phyloP scores from a whole-genome alignment of 64 coral and sea anemone species.

The Orbicella faveolata region DNA sequence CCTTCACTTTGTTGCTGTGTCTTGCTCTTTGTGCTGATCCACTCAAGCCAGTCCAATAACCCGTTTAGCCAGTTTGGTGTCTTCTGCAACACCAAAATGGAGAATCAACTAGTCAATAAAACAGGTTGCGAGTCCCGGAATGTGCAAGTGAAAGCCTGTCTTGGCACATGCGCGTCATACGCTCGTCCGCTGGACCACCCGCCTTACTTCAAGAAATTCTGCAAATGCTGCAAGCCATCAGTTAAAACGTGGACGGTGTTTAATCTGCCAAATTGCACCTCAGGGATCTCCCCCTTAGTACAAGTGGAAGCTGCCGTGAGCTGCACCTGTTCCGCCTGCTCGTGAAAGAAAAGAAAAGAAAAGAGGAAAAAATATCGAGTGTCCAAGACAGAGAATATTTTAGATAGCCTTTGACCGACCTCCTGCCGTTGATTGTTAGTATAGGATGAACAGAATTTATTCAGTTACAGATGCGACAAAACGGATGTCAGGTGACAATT shows the following conservation, averaged over 20 bases:
- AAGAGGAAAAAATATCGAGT: no score
- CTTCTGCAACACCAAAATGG: conserved; percentile 62
- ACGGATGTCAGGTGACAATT: no score
- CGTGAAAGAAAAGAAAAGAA: neutral
- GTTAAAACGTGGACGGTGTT: conserved; percentile 21
- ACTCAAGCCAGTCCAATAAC: conserved; percentile 22
- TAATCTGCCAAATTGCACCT: conserved; percentile 32
- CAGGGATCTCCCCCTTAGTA: conserved; percentile 29
- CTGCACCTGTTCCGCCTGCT: conserved; percentile 34
- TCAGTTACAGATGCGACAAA: no score
- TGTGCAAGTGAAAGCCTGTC: conserved; percentile 46
- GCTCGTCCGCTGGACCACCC: conserved; percentile 26
- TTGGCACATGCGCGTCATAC: conserved; percentile 67
- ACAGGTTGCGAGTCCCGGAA: conserved; percentile 49
- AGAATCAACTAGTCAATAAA: neutral
- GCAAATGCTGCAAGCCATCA: conserved; percentile 64
- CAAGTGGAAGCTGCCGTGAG: conserved; percentile 41
- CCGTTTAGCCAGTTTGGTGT: conserved; percentile 63
- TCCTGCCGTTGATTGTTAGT: no score
- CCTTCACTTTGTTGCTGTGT: neutral
- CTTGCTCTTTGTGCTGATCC: neutral
- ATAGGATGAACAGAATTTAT: no score
- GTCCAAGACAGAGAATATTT: no score
- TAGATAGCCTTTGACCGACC: no score
- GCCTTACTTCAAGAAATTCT: conserved; percentile 48